phyloP scores from a whole-genome alignment of 1,140 invertebrate species.

The Gonatopus flavifemur region DNA sequence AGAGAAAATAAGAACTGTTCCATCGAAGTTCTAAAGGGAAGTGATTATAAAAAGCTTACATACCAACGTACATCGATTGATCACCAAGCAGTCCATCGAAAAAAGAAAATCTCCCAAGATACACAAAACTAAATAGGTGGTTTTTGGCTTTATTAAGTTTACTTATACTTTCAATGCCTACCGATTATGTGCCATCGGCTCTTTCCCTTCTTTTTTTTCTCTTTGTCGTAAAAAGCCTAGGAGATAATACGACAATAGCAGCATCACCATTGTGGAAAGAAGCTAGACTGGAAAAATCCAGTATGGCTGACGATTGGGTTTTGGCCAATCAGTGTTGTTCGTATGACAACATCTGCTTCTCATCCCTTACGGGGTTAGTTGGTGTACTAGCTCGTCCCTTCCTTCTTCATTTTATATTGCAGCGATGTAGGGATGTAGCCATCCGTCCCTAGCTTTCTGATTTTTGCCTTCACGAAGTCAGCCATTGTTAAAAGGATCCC shows the following conservation, averaged over 20 bases:
- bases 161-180: too few relatives aligned
- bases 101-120: too few relatives aligned
- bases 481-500: slow-evolving; percentile 53
- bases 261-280: slow-evolving; percentile 40
- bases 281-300: slow-evolving; percentile 54
- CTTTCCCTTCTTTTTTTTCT: not conserved
- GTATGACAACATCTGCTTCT: slow-evolving; percentile 52
- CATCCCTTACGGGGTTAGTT: slow-evolving; percentile 43
- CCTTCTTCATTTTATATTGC: slow-evolving; percentile 12
- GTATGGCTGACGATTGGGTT: slow-evolving; percentile 44
- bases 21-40: too few relatives aligned
- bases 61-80: too few relatives aligned
- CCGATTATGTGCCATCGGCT: not conserved
- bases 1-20: too few relatives aligned
- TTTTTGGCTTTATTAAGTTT: too few relatives aligned
- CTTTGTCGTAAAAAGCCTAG: too few relatives aligned
- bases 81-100: too few relatives aligned
- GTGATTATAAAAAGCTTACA: too few relatives aligned
- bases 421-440: slow-evolving; percentile 23
- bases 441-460: slow-evolving; percentile 56
- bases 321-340: slow-evolving; percentile 48
- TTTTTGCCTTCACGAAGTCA: slow-evolving; percentile 60
- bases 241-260: not conserved
- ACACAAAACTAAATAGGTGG: too few relatives aligned
- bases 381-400: slow-evolving; percentile 30